Base-by-base conservation (phyloP, 1,140 invertebrate genomes). In the Diplogasteroides magnus region DNA sequence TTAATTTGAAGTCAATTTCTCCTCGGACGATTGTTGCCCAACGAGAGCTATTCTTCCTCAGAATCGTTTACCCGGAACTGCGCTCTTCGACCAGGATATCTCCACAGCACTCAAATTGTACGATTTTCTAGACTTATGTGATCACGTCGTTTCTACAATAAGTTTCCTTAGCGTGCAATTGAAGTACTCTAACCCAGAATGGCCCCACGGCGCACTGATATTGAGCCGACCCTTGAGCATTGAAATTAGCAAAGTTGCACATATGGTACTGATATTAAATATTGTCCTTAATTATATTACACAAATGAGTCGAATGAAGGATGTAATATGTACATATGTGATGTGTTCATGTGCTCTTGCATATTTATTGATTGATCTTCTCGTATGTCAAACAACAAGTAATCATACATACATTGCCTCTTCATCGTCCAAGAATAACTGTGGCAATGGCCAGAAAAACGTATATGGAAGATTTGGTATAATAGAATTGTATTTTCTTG, bases 331-430 rank as follows among this genome's bases (percentile, higher is more conserved):
- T n/a, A n/a, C n/a, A n/a, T n/a, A n/a, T n/a, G n/a, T n/a, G n/a
- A n/a, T n/a, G n/a, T n/a, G n/a, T n/a, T n/a, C n/a, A n/a, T n/a
- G n/a, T n/a, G n/a, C n/a, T n/a, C n/a, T n/a, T n/a, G n/a, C n/a
- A n/a, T 48, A 48, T 19, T 19, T 67, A 85, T 87, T 11, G 88
- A 88, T 15, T 87, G 87, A 79, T 88, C 87, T 77, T 88, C 87
- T 19, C 83, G 74, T 32, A 88, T 85, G 25, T 88, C 88, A 32
- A 80, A 77, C 87, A 86, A 88, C 0, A 88, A 87, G 13, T 85
- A 85, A 78, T 88, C 89, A 76, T 86, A 88, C 84, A 72, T 82
- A 84, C 1, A 63, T 58, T 48, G 72, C 69, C 13, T 77, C 79
- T 11, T 76, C 56, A 29, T 15, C 1, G 60, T 79, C 66, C 15